Percentiles rank a stretch among this genome's conserved stretches.
Conservation (phyloP, 2,888 invertebrate genomes). For the Homarus gammarus region DNA sequence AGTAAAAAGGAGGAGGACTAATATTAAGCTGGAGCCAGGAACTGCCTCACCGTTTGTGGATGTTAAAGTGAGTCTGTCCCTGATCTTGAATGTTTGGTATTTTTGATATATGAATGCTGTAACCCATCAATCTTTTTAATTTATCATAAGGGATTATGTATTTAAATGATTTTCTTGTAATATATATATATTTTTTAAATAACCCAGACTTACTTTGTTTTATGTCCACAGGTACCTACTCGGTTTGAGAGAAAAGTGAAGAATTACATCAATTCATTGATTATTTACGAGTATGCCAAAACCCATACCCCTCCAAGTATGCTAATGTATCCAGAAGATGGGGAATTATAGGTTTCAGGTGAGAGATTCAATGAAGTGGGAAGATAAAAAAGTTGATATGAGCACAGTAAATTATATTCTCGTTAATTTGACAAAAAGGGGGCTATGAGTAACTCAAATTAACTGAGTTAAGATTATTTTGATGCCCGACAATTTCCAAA, state of each 20-base stretch:
- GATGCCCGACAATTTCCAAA: too few relatives aligned
- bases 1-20: conserved; percentile 21
- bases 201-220: not conserved
- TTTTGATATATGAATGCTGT: too few relatives aligned
- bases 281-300: not conserved
- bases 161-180: not conserved
- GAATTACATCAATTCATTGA: not conserved
- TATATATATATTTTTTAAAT: not conserved
- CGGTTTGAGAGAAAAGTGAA: not conserved
- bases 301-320: too few relatives aligned
- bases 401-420: too few relatives aligned
- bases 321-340: too few relatives aligned
- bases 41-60: not conserved
- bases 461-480: too few relatives aligned
- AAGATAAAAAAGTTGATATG: too few relatives aligned
- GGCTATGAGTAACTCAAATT: too few relatives aligned
- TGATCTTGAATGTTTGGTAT: too few relatives aligned
- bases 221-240: not conserved
- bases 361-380: too few relatives aligned
- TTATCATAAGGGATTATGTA: not conserved
- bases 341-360: too few relatives aligned
- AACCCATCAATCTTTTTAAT: not conserved
- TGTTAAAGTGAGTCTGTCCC: conserved; percentile 5
- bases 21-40: conserved; percentile 50
- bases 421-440: too few relatives aligned